A percentile compares a stretch with the other conserved stretches of the same genome.
Conservation (phyloP, 2,113 vertebrate species). For the Macaca mulatta region DNA sequence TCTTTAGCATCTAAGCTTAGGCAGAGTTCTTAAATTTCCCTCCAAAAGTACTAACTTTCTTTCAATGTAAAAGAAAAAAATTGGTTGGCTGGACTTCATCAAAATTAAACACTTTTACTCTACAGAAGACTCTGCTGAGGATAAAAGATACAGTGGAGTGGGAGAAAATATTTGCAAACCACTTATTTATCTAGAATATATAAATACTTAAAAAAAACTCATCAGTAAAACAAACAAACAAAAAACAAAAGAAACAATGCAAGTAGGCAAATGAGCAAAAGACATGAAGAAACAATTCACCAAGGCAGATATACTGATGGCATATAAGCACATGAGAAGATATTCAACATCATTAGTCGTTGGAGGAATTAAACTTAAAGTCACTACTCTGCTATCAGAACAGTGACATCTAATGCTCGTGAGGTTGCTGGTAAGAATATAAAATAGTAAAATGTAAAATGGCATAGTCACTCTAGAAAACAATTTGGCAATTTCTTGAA, state of each 20-base stretch:
- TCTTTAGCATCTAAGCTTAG: neutral
- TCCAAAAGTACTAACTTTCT: neutral
- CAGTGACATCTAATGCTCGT: neutral
- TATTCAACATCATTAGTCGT: neutral
- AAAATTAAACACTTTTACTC: neutral
- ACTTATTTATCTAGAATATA: neutral
- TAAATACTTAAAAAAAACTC: neutral
- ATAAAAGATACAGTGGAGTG: neutral
- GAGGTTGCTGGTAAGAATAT: neutral
- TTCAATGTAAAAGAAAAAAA: neutral
- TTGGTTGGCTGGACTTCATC: neutral
- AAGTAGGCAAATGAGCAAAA: neutral
- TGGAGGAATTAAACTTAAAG: conserved; percentile 8
- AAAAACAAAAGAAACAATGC: neutral
- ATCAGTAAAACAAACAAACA: neutral
- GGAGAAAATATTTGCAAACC: neutral
- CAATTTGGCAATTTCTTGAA: neutral
- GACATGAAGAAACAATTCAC: neutral
- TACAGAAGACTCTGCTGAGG: neutral
- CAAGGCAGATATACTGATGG: neutral
- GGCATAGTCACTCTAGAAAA: neutral
- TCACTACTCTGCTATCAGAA: neutral
- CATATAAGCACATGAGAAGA: neutral
- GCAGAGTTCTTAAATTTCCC: neutral
- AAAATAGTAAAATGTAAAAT: neutral